Conservation (phyloP, 2,888 invertebrate species). For the Chrysodeixis includens region DNA sequence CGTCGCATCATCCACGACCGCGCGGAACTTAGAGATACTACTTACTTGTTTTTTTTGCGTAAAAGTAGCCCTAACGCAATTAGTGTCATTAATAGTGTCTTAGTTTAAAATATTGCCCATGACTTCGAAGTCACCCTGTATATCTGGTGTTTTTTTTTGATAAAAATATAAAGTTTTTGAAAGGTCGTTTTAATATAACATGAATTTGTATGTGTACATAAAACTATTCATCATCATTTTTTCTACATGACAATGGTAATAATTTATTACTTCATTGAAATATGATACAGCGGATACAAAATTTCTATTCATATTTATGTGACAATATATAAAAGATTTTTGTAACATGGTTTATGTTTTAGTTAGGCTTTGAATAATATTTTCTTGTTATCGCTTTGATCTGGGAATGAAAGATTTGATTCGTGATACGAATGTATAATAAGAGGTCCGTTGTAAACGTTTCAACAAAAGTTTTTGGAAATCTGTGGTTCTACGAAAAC, state of each 20-base stretch:
- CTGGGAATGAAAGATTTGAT: constrained; percentile 35
- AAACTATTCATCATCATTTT: not conserved
- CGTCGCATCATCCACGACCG: no score
- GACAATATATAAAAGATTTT: not conserved
- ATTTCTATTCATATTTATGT: constrained; percentile 19
- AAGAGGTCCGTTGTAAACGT: constrained; percentile 3
- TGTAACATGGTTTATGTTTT: constrained; percentile 20
- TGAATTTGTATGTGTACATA: not conserved
- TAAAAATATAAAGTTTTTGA: no score
- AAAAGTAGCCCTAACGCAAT: no score
- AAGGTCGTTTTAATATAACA: no score
- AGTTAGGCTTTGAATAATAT: constrained; percentile 28
- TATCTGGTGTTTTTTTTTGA: no score
- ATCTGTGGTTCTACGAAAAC: not conserved
- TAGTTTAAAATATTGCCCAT: no score
- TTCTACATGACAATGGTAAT: not conserved
- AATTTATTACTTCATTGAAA: not conserved
- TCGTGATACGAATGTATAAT: constrained; percentile 39
- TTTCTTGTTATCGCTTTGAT: constrained; percentile 25
- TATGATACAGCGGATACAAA: constrained; percentile 8
- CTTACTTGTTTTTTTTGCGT: no score
- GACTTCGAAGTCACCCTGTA: no score
- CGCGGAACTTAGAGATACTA: no score
- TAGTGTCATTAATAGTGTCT: no score
- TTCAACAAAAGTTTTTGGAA: not conserved